Conservation (phyloP, 2,113 vertebrate species). For the Gambusia holbrooki region DNA sequence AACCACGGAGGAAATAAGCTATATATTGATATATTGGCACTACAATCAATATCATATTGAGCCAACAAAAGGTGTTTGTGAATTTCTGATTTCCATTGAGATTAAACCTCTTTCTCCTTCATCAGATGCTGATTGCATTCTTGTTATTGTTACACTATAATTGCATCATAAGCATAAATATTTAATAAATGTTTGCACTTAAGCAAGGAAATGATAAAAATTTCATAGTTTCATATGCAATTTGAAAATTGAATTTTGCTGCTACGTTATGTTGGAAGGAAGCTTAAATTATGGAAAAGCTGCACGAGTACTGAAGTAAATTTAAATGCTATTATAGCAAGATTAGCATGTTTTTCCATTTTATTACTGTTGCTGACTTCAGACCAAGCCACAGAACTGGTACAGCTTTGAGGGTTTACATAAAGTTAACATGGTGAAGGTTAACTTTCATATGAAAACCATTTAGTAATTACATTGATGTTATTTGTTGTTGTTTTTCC, state of each 20-base stretch:
- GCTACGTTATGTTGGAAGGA: slow-evolving; percentile 38
- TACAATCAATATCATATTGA: too few species aligned
- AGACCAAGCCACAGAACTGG: not conserved
- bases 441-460: not conserved
- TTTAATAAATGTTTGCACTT: slow-evolving; percentile 63
- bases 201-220: slow-evolving; percentile 65
- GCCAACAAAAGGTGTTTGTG: too few species aligned
- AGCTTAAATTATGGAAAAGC: slow-evolving; percentile 63
- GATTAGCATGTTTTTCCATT: too few species aligned
- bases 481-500: too few species aligned
- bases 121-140: slow-evolving; percentile 47
- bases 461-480: too few species aligned
- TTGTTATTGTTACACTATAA: slow-evolving; percentile 42
- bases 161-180: slow-evolving; percentile 67
- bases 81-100: too few species aligned
- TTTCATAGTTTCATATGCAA: slow-evolving; percentile 57
- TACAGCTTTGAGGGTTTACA: not conserved
- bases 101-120: not conserved
- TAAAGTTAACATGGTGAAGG: not conserved
- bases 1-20: too few species aligned
- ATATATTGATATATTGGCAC: too few species aligned
- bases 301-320: not conserved
- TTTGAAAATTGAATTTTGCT: slow-evolving; percentile 57
- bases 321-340: not conserved
- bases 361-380: not conserved